Base-by-base conservation (phyloP, 1,140 invertebrate species). In the Lucilia sericata region DNA sequence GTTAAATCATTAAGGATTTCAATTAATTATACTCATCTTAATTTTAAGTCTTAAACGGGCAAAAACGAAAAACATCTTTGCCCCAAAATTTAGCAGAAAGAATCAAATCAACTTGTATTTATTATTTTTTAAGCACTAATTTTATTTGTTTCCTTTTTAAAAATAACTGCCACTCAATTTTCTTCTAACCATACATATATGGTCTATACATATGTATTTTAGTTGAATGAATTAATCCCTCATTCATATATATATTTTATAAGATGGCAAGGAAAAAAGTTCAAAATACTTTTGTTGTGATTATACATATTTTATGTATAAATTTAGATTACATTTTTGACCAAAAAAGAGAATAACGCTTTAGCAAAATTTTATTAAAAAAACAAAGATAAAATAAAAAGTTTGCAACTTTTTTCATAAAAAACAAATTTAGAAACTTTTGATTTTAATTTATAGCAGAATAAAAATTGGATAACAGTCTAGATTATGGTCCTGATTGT, bases 371-470 rank as follows among this genome's bases (percentile, higher is more conserved):
- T n/a, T n/a, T 14, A 60, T n/a, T n/a, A 7, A 14, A 7, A 51
- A 84, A 49, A 30, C 25, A 30, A 30, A 30, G 25, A 30, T 1
- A 30, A 2, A n/a, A 82, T 81, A 74, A 60, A 42, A 80, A 82
- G 30, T 74, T 30, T 78, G 65, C 55, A 82, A 84, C 84, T 84
- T 84, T 84, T 82, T 84, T 82, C 80, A 25, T 19, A 74, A 84
- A n/a, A 84, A 84, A 82, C 25, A 84, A n/a, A 75, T 42, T 8
- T 36, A 36, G n/a, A n/a, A n/a, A n/a, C n/a, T n/a, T n/a, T n/a
- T 36, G 36, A 4, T 36, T 36, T 36, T 36, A 36, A 36, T 4
- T 36, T 36, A 36, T 36, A 36, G 3, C n/a, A n/a, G n/a, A n/a
- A n/a, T n/a, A n/a, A n/a, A n/a, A n/a, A n/a, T n/a, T n/a, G n/a